A percentile compares a stretch with the other conserved stretches of the same genome.
Evolutionary conservation across 2,888 invertebrate species (phyloP).

Genomic region (Lingula anatina): DNA sequence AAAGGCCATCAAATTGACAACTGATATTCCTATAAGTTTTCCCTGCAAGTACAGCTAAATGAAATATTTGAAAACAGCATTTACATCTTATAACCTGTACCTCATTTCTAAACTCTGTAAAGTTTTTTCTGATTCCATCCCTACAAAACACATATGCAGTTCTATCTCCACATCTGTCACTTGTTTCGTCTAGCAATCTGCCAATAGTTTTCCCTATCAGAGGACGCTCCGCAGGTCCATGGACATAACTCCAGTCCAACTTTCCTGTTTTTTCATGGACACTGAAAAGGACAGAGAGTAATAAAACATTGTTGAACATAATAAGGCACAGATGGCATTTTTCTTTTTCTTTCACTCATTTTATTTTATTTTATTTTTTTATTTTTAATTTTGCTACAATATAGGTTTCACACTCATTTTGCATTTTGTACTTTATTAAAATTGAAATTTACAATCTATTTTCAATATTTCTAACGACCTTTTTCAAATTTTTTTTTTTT

Average conservation of each 20-base stretch:
- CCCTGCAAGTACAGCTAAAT: background rate
- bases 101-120: conserved; percentile 34
- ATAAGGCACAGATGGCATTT: too few species aligned
- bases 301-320: too few species aligned
- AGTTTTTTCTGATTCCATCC: conserved; percentile 28
- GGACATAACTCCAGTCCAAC: conserved; percentile 30
- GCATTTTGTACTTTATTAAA: too few species aligned
- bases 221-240: conserved; percentile 26
- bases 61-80: background rate
- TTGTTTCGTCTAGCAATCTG: conserved; percentile 28
- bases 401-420: too few species aligned
- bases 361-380: too few species aligned
- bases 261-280: background rate
- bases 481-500: too few species aligned
- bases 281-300: too few species aligned
- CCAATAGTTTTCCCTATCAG: conserved; percentile 44
- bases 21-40: background rate
- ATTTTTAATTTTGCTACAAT: too few species aligned
- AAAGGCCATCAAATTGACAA: background rate
- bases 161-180: conserved; percentile 34
- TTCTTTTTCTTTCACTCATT: too few species aligned
- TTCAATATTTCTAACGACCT: too few species aligned
- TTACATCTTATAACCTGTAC: conserved; percentile 14
- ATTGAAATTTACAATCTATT: too few species aligned
- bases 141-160: conserved; percentile 36